A percentile compares a stretch with the other conserved stretches of the same genome.
Conservation (phyloP, 2,888 invertebrate genomes). For the Megastigmus dorsalis region DNA sequence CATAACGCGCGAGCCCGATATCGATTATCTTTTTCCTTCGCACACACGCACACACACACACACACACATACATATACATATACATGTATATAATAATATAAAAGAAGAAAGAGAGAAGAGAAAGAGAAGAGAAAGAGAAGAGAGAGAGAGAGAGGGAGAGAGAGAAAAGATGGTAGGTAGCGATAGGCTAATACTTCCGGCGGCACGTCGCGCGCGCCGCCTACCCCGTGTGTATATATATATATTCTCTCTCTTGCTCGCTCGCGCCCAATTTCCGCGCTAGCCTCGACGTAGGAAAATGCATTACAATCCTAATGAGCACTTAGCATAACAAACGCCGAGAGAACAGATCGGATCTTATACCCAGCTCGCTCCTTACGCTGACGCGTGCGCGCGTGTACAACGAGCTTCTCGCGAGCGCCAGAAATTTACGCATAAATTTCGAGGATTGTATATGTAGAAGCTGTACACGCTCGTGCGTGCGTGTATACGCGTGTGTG, state of each 20-base stretch:
- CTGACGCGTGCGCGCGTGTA: neutral
- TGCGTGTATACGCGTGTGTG: neutral
- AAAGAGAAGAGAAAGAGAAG: neutral
- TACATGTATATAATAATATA: neutral
- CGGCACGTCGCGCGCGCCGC: slow-evolving; percentile 34
- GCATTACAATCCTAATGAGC: slow-evolving; percentile 72
- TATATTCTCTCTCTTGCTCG: neutral
- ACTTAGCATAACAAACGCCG: slow-evolving; percentile 72
- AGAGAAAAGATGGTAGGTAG: slow-evolving; percentile 4
- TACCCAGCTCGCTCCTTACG: neutral
- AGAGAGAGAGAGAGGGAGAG: neutral
- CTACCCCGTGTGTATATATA: no score
- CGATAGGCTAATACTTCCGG: slow-evolving; percentile 54
- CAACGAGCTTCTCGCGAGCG: neutral
- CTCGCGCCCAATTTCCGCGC: slow-evolving; percentile 62
- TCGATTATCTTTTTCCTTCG: neutral
- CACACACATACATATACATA: no score
- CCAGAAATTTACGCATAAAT: slow-evolving; percentile 44
- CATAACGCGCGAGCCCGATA: neutral
- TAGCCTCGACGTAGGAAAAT: slow-evolving; percentile 60
- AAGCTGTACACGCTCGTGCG: no score
- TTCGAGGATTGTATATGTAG: no score
- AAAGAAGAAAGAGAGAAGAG: neutral
- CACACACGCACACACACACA: no score
- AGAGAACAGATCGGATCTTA: slow-evolving; percentile 61